Evolutionary conservation across 2,888 invertebrate species (phyloP).

Genomic region (Abscondita cerata): DNA sequence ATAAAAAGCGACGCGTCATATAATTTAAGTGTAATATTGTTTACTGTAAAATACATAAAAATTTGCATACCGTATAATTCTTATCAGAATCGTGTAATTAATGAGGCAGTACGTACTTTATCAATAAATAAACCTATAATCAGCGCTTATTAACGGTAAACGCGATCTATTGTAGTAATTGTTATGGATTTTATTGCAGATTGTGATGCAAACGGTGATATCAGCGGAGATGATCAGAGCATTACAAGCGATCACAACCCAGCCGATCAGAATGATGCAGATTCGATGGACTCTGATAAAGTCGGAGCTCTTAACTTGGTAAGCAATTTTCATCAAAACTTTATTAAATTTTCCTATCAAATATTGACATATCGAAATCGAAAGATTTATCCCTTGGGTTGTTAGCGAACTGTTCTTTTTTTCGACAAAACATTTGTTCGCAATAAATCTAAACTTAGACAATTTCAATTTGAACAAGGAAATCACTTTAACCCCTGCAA

Average conservation of each 20-base stretch:
- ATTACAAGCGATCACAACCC: slow-evolving; percentile 64
- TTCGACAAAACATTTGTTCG: slow-evolving; percentile 50
- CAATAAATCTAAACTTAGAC: slow-evolving; percentile 52
- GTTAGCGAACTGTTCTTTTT: slow-evolving; percentile 49
- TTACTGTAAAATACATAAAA: slow-evolving; percentile 42
- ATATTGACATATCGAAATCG: slow-evolving; percentile 45
- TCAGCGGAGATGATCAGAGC: slow-evolving; percentile 69
- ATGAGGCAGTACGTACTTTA: slow-evolving; percentile 14
- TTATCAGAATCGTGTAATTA: slow-evolving; percentile 24
- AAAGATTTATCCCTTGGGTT: slow-evolving; percentile 46
- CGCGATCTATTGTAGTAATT: neutral
- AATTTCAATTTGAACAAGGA: slow-evolving; percentile 47
- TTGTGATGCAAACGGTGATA: slow-evolving; percentile 67
- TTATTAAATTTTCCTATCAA: slow-evolving; percentile 47
- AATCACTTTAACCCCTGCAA: slow-evolving; percentile 48
- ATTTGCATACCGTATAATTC: slow-evolving; percentile 35
- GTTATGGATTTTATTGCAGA: slow-evolving; percentile 54
- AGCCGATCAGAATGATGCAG: slow-evolving; percentile 63
- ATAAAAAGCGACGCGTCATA: too few relatives aligned
- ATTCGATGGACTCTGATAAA: slow-evolving; percentile 70
- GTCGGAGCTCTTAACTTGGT: slow-evolving; percentile 69
- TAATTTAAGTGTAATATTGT: slow-evolving; percentile 14
- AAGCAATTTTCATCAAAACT: slow-evolving; percentile 44
- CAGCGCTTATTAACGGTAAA: neutral
- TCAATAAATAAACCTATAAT: neutral